Conservation (phyloP, 2,797 vertebrate species). For the Falco biarmicus region DNA sequence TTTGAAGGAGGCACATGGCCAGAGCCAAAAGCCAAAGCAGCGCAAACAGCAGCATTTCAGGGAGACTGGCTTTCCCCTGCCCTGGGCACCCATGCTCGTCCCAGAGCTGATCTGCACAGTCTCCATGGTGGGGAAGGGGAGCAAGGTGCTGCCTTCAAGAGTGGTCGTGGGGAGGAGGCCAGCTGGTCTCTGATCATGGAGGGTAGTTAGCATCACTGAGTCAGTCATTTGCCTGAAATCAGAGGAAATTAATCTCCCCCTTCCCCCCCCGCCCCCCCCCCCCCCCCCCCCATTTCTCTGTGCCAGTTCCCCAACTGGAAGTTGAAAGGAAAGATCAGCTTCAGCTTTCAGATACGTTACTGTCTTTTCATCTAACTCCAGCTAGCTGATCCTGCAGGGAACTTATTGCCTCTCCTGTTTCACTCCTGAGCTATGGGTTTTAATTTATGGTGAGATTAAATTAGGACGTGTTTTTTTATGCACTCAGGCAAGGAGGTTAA, state of each 20-base stretch:
- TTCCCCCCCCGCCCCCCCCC: too few species aligned
- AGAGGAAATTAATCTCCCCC: not conserved
- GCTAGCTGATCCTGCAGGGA: not conserved
- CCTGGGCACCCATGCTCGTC: accelerated
- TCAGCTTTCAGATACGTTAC: not conserved
- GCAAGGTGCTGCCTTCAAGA: not conserved
- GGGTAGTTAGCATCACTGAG: accelerated
- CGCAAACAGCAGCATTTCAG: not conserved
- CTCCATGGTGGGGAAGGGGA: not conserved
- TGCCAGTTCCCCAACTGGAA: not conserved
- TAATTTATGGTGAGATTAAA: constrained; percentile 30
- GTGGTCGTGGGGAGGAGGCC: accelerated
- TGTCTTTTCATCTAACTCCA: not conserved
- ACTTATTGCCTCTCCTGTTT: constrained; percentile 35
- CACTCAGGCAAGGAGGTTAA: not conserved
- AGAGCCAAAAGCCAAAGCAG: not conserved
- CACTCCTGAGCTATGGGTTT: not conserved
- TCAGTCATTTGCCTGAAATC: not conserved
- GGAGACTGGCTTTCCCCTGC: not conserved
- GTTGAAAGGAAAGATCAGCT: not conserved
- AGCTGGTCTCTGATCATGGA: not conserved
- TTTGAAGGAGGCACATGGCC: not conserved
- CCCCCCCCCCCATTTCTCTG: not conserved
- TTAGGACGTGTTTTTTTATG: not conserved
- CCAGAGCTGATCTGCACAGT: not conserved